Base-by-base conservation (phyloP, 1,140 invertebrate genomes). In the Pseudomyrmex pallidus region DNA sequence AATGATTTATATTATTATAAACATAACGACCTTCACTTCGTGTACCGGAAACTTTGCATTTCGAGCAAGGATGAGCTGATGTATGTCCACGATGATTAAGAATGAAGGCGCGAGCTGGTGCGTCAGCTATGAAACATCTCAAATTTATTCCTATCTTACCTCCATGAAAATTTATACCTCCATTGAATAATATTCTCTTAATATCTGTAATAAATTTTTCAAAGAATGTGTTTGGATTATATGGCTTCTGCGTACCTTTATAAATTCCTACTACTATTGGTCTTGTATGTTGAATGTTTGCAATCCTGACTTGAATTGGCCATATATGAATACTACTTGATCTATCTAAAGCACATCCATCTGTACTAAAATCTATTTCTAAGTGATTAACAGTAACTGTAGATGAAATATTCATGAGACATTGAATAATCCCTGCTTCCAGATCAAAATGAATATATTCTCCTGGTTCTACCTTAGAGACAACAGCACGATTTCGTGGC, bases 101-200 rank as follows among this genome's bases (percentile, higher is more conserved):
- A 10, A 70, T 48, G 12, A 83, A 82, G 2, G 85, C 74, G 2
- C 82, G 61, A 44, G 82, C 85, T 70, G 83, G 74, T 52, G 82
- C 85, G 84, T 86, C 82, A 12, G 76, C 85, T 50, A 82, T 80
- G n/a, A 87, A 87, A 12, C 50, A 57, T 2, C 82, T 63, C 15
- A 84, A 73, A 22, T 13, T 17, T 8, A 73, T 57, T 35, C 52
- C 44, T 46, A 66, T 10, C n/a, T 66, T 66, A 10, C 22, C 17
- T 2, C 12, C 12, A 17, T 10, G 0, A 66, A 46, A 66, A 66
- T 3, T 4, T 66, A 66, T 66, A 17, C 63, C 63, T 8, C n/a
- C 10, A 12, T 48, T 66, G 54, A 15, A n/a, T 56, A 56, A 17
- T 7, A 57, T 15, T 15, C 15, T 57, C 13, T 57, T 57, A 17